These are phyloP conservation scores for Sminthurinus aureus DNA, from an alignment of 2,888 invertebrate species.

Conservation along the genomic window DNA sequence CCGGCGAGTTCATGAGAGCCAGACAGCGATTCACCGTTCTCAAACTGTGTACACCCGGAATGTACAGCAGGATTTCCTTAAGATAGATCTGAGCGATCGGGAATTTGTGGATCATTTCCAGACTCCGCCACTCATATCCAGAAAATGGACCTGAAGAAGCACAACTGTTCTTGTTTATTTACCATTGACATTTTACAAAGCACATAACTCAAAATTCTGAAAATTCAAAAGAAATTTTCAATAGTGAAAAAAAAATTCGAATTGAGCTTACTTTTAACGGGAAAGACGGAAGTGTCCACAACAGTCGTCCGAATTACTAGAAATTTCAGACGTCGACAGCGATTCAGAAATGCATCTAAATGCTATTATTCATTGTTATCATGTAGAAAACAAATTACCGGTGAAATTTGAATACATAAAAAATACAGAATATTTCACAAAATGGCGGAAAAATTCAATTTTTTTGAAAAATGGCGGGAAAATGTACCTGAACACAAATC, in stretches of 20 bases:
- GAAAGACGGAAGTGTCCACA: neutral
- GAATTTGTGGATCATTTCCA: slow-evolving; percentile 43
- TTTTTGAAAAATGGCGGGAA: too few species aligned
- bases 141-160: slow-evolving; percentile 14
- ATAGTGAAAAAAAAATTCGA: too few species aligned
- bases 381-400: too few species aligned
- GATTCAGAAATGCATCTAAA: slow-evolving; percentile 43
- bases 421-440: too few species aligned
- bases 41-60: slow-evolving; percentile 19
- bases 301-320: slow-evolving; percentile 28
- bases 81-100: slow-evolving; percentile 24
- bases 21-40: slow-evolving; percentile 31
- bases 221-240: too few species aligned
- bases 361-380: too few species aligned
- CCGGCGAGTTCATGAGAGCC: slow-evolving; percentile 34
- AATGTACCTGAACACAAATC: slow-evolving; percentile 37
- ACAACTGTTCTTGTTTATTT: too few species aligned
- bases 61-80: slow-evolving; percentile 25
- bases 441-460: too few species aligned
- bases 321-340: slow-evolving; percentile 36
- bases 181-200: too few species aligned
- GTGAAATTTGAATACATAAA: too few species aligned
- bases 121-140: slow-evolving; percentile 43
- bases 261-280: slow-evolving; percentile 24
- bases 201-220: too few species aligned